These are phyloP conservation scores for Zaprionus nigranus DNA, from an alignment of 1,140 invertebrate species.

Conservation along the genomic window DNA sequence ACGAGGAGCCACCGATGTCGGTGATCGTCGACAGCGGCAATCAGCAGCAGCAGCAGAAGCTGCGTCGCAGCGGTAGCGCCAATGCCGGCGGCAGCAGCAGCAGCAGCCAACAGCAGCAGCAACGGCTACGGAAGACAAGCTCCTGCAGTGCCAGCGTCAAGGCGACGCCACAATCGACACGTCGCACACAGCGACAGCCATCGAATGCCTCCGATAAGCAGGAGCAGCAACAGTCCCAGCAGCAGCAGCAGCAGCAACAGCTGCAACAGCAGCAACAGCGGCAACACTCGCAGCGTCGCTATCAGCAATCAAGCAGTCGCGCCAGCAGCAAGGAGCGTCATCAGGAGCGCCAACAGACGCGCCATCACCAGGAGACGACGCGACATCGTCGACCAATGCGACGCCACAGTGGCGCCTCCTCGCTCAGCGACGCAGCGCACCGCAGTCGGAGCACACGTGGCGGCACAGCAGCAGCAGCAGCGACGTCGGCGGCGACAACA, in stretches of 20 bases:
- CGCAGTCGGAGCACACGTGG: conserved; percentile 4
- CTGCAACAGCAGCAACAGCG: conserved; percentile 45
- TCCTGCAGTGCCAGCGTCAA: conserved; percentile 72
- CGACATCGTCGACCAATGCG: conserved; percentile 48
- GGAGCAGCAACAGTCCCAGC: conserved; percentile 14
- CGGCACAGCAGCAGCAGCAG: not conserved
- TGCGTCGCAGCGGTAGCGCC: conserved; percentile 47
- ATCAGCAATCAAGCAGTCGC: not conserved
- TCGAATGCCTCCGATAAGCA: conserved; percentile 44
- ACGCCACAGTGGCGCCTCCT: conserved; percentile 62
- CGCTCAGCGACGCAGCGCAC: conserved; percentile 48
- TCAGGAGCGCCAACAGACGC: not conserved
- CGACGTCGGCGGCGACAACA: not conserved
- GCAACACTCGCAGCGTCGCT: conserved; percentile 2
- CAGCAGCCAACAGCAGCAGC: conserved; percentile 35
- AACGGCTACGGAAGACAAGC: conserved; percentile 69
- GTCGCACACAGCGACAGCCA: conserved; percentile 40
- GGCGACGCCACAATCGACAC: conserved; percentile 41
- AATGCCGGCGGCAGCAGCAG: conserved; percentile 24
- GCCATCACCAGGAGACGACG: conserved; percentile 14
- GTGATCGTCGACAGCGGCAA: conserved; percentile 67
- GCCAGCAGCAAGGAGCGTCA: conserved; percentile 22
- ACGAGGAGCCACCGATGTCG: conserved; percentile 75
- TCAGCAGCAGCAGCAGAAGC: conserved; percentile 36
- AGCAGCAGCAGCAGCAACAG: too few species aligned